Base-by-base conservation (phyloP, 2,888 invertebrate species). In the Drosophila cognata region DNA sequence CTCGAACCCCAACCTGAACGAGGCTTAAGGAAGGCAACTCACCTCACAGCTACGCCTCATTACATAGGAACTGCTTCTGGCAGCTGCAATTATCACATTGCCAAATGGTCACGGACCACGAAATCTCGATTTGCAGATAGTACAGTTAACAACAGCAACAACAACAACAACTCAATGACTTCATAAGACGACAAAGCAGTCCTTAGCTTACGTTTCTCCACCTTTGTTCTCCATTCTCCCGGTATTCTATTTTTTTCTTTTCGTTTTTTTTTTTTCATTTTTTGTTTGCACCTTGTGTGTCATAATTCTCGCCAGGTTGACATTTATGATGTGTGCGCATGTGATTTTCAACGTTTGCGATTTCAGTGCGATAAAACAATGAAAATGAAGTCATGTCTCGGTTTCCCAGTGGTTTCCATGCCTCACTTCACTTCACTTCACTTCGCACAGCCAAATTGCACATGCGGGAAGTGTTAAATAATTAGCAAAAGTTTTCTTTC, bases 81-180 rank as follows among this genome's bases (percentile, higher is more conserved):
- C 77, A 75, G 77, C 75, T 78, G 86, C 89, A 90, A 90, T 90
- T 91, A 90, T 90, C 89, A 89, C 91, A 88, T 91, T 91, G 89
- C 89, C 91, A 85, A 90, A 91, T 91, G 90, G 91, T 90, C 89
- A 90, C 89, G 89, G 90, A 90, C 91, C 91, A 90, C 91, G 91
- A 90, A 91, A 90, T 91, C 91, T 90, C 68, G 81, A 84, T 76
- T 85, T 73, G 56, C 74, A 88, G 90, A 89, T 89, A 86, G 73
- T 66, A 63, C 53, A 16, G 53, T 21, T 25, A 25, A 36, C 55
- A 36, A 36, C 35, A 18, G 10, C 18, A 48, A 25, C 46, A 21
- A 18, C 33, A 35, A 38, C 69, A 72, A 29, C 29, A 35, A 28
- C 55, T 74, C 59, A 71, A 59, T 78, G 85, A 84, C 88, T 89